Conservation (phyloP, 2,888 invertebrate genomes). For the Eueremaeus valkanovi region DNA sequence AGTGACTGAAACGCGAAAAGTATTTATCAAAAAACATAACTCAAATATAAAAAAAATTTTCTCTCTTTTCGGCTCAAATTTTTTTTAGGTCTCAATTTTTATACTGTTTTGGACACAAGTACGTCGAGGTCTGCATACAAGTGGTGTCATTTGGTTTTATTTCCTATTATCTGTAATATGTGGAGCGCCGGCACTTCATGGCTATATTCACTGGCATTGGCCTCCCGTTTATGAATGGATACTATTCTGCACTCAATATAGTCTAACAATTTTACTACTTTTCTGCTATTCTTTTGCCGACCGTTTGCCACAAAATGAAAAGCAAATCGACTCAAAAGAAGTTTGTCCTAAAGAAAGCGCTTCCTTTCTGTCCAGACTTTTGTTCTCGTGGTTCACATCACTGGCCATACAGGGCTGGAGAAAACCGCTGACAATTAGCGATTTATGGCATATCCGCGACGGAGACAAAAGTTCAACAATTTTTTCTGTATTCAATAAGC, state of each 20-base stretch:
- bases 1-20: no score
- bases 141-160: constrained; percentile 40
- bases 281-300: constrained; percentile 7
- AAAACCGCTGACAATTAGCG: constrained; percentile 50
- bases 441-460: constrained; percentile 51
- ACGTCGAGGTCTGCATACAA: constrained; percentile 24
- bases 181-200: neutral
- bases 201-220: neutral
- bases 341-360: constrained; percentile 42
- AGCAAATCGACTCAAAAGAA: constrained; percentile 3
- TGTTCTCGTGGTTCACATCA: constrained; percentile 42
- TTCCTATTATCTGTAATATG: constrained; percentile 1
- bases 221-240: neutral
- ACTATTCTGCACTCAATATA: neutral
- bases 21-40: no score
- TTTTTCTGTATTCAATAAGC: neutral
- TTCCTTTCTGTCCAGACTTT: constrained; percentile 42
- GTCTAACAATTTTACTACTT: neutral
- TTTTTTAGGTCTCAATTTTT: neutral
- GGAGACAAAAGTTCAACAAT: constrained; percentile 33
- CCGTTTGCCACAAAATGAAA: neutral
- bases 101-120: constrained; percentile 11
- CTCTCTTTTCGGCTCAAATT: no score
- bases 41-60: no score
- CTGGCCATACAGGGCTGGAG: constrained; percentile 51